Evolutionary conservation across 2,797 vertebrate species (phyloP), one percentile per base, ranked within the genome.

Genomic region (Rhynchotus rufescens): DNA sequence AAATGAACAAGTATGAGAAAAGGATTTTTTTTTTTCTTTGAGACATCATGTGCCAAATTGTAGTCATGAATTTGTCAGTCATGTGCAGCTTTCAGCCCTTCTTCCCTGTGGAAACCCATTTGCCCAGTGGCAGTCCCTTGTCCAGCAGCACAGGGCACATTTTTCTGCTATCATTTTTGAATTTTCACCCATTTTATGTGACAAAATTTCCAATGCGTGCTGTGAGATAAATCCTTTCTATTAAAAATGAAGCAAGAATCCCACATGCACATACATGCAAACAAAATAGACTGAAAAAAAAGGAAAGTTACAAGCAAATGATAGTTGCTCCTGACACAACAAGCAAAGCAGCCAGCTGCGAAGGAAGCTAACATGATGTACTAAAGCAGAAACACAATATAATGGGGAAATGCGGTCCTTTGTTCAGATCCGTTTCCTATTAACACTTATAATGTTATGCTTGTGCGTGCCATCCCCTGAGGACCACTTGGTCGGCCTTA

Each of bases 381-480:
- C 96, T 97, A 86, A 95, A 88, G 92, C 93, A 98, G 96, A 96
- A 97, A 96, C 93, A 96, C 94, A 97, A 86, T 97, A 96, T 97
- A 92, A 95, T 68, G 95, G 96, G 96, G 96, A 98, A 97, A 94
- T 93, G 94, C 52, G 56, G 90, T 90, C 95, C 97, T 97, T 97
- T 97, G 96, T 98, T 97, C 97, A 97, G 95, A 97, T 96, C 96
- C 83, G 78, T 97, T 98, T 98, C 97, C 96, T 97, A 95, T 95
- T 96, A 97, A 96, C 97, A 97, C 88, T 80, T 96, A 96, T 95
- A 97, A 89, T 95, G 95, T 97, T 96, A 59, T 92, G 93, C 92
- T 96, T 95, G 93, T 94, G 93, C 62, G 45, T 96, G 95, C 93
- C 94, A 94, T 94, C 90, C 96, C 96, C 96, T 36, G 72, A 96